Percentiles rank a stretch among this genome's conserved stretches.
Conservation (phyloP, 1,140 invertebrate genomes). For the Tetramorium alpestre region DNA sequence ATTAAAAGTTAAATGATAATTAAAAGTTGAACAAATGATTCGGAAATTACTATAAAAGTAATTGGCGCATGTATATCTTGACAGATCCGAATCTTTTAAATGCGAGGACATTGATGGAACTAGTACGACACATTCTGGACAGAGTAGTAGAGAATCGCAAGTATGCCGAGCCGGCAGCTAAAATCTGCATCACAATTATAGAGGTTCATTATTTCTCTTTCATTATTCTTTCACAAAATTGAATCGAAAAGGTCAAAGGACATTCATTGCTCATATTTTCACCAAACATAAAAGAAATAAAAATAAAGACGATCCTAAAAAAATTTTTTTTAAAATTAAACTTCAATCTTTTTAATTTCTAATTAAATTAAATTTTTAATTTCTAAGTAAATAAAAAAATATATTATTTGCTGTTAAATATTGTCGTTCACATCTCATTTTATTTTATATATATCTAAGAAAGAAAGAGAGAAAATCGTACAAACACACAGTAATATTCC, state of each 20-base stretch:
- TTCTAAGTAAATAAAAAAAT: not conserved
- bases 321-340: not conserved
- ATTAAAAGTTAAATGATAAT: not conserved
- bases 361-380: not conserved
- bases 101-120: conserved; percentile 92
- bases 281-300: not conserved
- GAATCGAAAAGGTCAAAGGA: not conserved
- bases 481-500: not conserved
- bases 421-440: not conserved
- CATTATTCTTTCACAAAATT: not conserved
- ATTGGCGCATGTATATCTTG: not conserved
- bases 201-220: conserved; percentile 85
- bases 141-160: conserved; percentile 92
- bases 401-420: not conserved
- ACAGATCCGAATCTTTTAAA: conserved; percentile 92
- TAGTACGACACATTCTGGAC: conserved; percentile 92
- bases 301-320: not conserved
- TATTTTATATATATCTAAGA: not conserved
- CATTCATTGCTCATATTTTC: not conserved
- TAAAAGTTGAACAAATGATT: not conserved
- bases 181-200: conserved; percentile 93
- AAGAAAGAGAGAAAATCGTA: too few species aligned
- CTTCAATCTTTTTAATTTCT: not conserved
- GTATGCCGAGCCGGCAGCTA: conserved; percentile 92
- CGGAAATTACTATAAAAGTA: not conserved